These are phyloP conservation scores for Macroglossus sobrinus DNA, from an alignment of 2,113 vertebrate genomes.

Conservation along the genomic window DNA sequence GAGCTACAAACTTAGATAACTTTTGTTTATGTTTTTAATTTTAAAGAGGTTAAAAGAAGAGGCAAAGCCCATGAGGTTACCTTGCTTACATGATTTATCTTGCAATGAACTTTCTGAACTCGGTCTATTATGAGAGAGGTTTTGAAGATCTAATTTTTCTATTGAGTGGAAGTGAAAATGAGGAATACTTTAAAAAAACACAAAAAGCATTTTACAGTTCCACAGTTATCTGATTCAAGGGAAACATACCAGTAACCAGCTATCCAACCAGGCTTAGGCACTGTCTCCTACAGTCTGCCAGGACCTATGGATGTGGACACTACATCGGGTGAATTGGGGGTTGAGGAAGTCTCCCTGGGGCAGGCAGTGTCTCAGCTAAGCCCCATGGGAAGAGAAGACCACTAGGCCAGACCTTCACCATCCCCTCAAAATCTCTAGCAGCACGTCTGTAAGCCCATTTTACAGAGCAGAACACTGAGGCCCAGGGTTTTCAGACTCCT, in stretches of 20 bases:
- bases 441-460: not conserved
- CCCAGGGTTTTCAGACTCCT: not conserved
- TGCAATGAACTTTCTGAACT: not conserved
- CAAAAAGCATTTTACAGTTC: not conserved
- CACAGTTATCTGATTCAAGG: not conserved
- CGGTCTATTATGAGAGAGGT: not conserved
- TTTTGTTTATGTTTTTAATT: constrained; percentile 14
- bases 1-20: not conserved
- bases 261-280: not conserved
- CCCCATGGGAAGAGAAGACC: not conserved
- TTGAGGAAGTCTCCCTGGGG: not conserved
- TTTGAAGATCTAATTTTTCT: constrained; percentile 19
- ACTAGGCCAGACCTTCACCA: not conserved
- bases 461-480: not conserved
- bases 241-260: not conserved
- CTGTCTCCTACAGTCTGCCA: not conserved
- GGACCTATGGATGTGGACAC: not conserved
- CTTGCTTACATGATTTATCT: not conserved
- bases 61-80: not conserved
- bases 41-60: not conserved
- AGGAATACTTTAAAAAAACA: constrained; percentile 27
- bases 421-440: not conserved
- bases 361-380: not conserved
- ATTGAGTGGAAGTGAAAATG: not conserved
- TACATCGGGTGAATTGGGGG: not conserved